These are phyloP conservation scores for Agrenia bidenticulata DNA, from an alignment of 2,888 invertebrate genomes.

Conservation along the genomic window DNA sequence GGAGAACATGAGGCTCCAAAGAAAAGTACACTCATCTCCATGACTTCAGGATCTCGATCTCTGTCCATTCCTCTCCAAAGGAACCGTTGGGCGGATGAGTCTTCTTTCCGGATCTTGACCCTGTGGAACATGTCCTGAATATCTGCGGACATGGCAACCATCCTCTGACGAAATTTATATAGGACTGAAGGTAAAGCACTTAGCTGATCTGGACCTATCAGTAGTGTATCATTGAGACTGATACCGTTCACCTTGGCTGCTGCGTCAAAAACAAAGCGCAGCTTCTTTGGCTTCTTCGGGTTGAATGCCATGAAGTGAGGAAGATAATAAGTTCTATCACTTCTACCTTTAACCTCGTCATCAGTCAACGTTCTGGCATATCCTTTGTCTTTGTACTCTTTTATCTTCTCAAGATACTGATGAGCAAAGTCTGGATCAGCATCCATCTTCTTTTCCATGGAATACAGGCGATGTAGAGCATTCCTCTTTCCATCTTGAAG, in stretches of 20 bases:
- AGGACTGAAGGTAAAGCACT: background rate
- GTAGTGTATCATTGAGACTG: constrained; percentile 34
- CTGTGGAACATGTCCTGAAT: constrained; percentile 18
- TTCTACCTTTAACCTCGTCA: background rate
- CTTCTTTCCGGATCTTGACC: background rate
- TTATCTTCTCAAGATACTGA: constrained; percentile 15
- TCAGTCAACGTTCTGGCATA: constrained; percentile 6
- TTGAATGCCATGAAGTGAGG: constrained; percentile 42
- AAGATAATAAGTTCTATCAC: constrained; percentile 30
- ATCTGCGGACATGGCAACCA: background rate
- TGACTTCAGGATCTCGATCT: background rate
- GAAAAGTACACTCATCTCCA: background rate
- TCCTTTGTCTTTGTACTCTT: constrained; percentile 16
- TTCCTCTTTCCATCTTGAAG: constrained; percentile 17
- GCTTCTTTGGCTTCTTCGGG: constrained; percentile 42
- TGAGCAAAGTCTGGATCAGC: constrained; percentile 10
- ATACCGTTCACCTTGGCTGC: constrained; percentile 22
- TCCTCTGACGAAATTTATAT: constrained; percentile 7
- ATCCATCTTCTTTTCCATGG: constrained; percentile 27
- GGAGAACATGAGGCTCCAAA: constrained; percentile 15
- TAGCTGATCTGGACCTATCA: constrained; percentile 30
- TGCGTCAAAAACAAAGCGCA: constrained; percentile 44
- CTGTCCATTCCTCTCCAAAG: constrained; percentile 2
- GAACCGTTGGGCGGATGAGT: background rate
- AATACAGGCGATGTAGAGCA: constrained; percentile 14